These are phyloP conservation scores for Merops nubicus DNA, from an alignment of 2,113 vertebrate genomes.

Conservation along the genomic window DNA sequence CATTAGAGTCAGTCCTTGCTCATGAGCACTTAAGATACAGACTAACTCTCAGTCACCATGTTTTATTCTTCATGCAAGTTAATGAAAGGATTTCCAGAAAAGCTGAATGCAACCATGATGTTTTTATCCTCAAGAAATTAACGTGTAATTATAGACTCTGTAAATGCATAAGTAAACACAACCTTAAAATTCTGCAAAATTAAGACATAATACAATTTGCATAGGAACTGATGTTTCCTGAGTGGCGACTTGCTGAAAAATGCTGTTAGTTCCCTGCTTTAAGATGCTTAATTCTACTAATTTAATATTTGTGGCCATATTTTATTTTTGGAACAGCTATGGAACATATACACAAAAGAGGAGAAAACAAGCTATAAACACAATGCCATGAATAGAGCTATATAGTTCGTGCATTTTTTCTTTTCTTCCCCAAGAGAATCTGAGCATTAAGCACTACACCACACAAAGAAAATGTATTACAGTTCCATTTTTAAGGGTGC, in stretches of 20 bases:
- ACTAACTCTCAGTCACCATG: not conserved
- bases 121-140: not conserved
- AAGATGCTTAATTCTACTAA: not conserved
- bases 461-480: not conserved
- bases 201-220: not conserved
- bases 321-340: slow-evolving; percentile 18
- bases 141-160: not conserved
- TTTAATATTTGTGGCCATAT: not conserved
- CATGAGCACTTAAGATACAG: not conserved
- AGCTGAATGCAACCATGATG: not conserved
- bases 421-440: not conserved
- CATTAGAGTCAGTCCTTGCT: not conserved
- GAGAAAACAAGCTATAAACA: not conserved
- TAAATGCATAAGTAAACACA: not conserved
- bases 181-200: not conserved
- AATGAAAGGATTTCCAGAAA: not conserved
- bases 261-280: not conserved
- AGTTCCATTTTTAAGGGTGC: not conserved
- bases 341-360: not conserved
- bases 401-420: not conserved
- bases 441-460: not conserved
- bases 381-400: slow-evolving; percentile 1
- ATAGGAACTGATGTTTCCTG: not conserved
- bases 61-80: not conserved
- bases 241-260: not conserved